phyloP scores from a whole-genome alignment of 2,888 invertebrate species.

The Leucophenga montana region DNA sequence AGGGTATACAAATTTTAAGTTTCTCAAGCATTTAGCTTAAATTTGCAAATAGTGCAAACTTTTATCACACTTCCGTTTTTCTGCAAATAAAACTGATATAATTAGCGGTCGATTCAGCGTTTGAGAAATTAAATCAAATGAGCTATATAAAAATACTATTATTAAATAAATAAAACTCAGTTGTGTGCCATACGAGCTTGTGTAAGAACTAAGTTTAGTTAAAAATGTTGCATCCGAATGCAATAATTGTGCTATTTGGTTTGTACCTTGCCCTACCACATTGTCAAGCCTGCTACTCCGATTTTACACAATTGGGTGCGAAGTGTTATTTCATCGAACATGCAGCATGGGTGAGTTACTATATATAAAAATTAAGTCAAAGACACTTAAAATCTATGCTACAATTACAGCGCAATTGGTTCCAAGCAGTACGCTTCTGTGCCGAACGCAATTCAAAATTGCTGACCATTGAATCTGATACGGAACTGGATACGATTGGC shows the following conservation, averaged over 20 bases:
- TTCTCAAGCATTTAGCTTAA: too few species aligned
- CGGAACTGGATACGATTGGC: neutral
- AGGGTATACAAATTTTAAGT: too few species aligned
- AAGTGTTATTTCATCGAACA: neutral
- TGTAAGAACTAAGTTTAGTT: too few species aligned
- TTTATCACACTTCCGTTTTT: too few species aligned
- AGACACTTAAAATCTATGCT: neutral
- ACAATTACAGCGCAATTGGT: conserved; percentile 1
- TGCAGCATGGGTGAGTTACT: neutral
- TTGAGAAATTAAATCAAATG: too few species aligned
- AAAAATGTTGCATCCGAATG: neutral
- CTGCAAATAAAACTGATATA: too few species aligned
- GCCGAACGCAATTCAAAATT: neutral
- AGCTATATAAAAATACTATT: too few species aligned
- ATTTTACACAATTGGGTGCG: neutral
- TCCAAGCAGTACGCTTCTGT: neutral
- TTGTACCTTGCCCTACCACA: neutral
- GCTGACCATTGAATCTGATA: neutral
- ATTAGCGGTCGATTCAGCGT: too few species aligned
- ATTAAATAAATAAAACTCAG: too few species aligned
- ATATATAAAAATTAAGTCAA: neutral
- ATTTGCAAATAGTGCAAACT: too few species aligned
- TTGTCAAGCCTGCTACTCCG: neutral
- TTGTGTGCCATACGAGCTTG: too few species aligned
- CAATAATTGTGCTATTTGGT: neutral